Conservation (phyloP, 2,888 invertebrate genomes). For the Crocallis elinguaria region DNA sequence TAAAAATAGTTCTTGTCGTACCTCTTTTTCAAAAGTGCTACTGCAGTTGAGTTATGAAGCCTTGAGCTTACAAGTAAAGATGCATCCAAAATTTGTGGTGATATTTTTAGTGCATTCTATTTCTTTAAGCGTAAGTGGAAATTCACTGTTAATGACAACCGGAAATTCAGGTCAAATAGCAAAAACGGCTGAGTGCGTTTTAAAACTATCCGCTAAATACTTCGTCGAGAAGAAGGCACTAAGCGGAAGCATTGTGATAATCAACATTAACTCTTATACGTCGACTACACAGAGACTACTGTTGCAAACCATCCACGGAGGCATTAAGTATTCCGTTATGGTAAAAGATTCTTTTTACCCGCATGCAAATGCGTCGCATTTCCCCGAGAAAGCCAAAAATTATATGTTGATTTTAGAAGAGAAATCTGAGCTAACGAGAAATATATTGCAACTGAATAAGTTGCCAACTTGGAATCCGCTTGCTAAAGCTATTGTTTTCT, state of each 20-base stretch:
- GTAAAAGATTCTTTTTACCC: slow-evolving; percentile 78
- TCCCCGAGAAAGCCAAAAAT: slow-evolving; percentile 82
- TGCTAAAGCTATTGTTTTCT: slow-evolving; percentile 77
- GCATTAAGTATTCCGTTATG: slow-evolving; percentile 79
- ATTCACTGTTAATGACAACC: slow-evolving; percentile 66
- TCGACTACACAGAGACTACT: slow-evolving; percentile 71
- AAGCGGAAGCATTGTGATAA: slow-evolving; percentile 80
- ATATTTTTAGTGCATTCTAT: slow-evolving; percentile 50
- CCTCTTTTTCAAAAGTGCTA: slow-evolving; percentile 14
- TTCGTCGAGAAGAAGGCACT: slow-evolving; percentile 79
- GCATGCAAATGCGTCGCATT: slow-evolving; percentile 81
- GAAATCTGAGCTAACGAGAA: slow-evolving; percentile 71
- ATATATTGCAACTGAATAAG: slow-evolving; percentile 76
- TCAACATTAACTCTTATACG: slow-evolving; percentile 75
- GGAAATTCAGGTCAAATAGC: slow-evolving; percentile 66
- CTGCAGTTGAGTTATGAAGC: too few relatives aligned
- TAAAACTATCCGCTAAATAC: slow-evolving; percentile 81
- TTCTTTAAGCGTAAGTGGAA: slow-evolving; percentile 55
- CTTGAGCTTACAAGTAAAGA: slow-evolving; percentile 42
- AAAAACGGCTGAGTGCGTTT: slow-evolving; percentile 78
- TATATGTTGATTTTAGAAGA: slow-evolving; percentile 82
- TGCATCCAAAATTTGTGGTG: slow-evolving; percentile 42
- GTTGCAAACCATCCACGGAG: slow-evolving; percentile 74
- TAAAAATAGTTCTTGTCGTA: slow-evolving; percentile 26
- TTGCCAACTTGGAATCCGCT: slow-evolving; percentile 82